Percentiles rank a stretch among this genome's conserved stretches.
phyloP scores from a whole-genome alignment of 1,140 invertebrate genomes.

The Batillaria attramentaria region DNA sequence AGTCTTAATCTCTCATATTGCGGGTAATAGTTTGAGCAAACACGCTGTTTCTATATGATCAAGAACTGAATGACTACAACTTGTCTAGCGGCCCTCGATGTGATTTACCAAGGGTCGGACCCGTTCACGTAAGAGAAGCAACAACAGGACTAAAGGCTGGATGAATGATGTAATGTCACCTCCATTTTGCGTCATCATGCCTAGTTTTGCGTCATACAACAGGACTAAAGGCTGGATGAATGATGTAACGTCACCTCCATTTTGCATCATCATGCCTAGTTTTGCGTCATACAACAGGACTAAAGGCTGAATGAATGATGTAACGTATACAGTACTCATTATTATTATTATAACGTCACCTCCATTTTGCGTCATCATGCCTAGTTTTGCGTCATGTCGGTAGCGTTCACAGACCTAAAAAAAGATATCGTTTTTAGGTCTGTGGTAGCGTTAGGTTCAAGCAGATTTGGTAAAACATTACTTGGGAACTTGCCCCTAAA shows the following conservation, averaged over 20 bases:
- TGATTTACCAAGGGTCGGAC: not conserved
- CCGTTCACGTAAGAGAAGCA: not conserved
- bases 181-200: not conserved
- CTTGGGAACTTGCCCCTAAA: too few relatives aligned
- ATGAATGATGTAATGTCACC: not conserved
- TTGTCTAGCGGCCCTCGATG: too few relatives aligned
- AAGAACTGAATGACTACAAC: too few relatives aligned
- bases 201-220: not conserved
- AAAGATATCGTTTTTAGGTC: not conserved
- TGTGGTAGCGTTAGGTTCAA: not conserved
- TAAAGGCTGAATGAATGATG: not conserved
- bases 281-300: not conserved
- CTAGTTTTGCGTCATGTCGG: not conserved
- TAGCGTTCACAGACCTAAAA: not conserved
- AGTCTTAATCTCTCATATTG: too few relatives aligned
- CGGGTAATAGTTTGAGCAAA: too few relatives aligned
- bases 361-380: not conserved
- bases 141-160: not conserved
- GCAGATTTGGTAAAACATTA: not conserved
- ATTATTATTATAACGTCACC: not conserved
- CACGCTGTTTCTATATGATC: too few relatives aligned
- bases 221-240: not conserved
- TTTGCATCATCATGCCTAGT: not conserved
- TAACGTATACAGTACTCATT: not conserved
- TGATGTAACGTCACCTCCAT: not conserved